Evolutionary conservation across 2,113 vertebrate species (phyloP), one percentile per base, ranked within the genome.

Genomic region (Hystrix cristata): DNA sequence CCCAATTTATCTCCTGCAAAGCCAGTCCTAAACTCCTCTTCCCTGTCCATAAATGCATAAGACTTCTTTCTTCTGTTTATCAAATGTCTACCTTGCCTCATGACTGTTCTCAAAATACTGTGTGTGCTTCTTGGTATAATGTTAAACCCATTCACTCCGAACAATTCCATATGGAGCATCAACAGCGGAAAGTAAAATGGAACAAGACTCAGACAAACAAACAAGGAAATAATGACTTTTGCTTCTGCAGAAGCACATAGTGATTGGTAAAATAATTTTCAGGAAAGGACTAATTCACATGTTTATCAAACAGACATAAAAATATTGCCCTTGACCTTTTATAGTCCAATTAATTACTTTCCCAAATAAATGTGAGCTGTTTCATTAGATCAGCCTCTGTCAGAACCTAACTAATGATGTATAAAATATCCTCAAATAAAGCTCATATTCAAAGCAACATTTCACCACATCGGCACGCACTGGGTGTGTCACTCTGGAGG

Each of bases 271-370:
- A 89, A 87, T 79, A 29, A 69, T 59, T 94, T 83, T 65, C 16
- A 84, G 27, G 15, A 51, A 88, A 88, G 18, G 10, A 78, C 60
- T 38, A 51, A 48, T 38, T 80, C 38, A 81, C 15, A 67, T 25
- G 7, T 60, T 53, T 74, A 87, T 65, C 78, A 88, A 19, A 78
- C 21, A 86, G 16, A 85, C 13, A 81, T 23, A 89, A 93, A 91
- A 79, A 23, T 0, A 8, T 84, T 94, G 51, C 5, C 46, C 53
- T 84, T 84, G 57, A 91, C 43, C 31, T 46, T 76, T 23, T 88
- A 64, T 9, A 93, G 15, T 38, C 57, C 43, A 92, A 90, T 93
- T 89, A 97, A 91, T 90, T 76, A 46, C 13, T 80, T 87, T 51
- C 14, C 4, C 25, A 90, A 78, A 69, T 87, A 51, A 64, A 10